Conservation (phyloP, 2,797 vertebrate species). For the Danio aesculapii region DNA sequence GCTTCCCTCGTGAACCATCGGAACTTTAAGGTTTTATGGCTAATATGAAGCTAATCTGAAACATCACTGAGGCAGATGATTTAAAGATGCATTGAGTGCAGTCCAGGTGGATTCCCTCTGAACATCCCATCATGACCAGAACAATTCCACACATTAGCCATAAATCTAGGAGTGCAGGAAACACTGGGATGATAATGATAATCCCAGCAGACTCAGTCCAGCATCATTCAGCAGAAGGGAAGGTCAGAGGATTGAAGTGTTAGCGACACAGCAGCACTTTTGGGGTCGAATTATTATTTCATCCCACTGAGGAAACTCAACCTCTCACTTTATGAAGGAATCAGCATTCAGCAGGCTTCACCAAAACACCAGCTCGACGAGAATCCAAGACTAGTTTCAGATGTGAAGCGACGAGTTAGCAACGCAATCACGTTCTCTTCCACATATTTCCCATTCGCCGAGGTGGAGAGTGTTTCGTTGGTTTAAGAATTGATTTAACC, state of each 20-base stretch:
- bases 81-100: no score
- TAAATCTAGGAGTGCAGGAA: slow-evolving; percentile 15
- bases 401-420: background rate
- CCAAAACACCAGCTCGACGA: background rate
- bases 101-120: no score
- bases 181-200: slow-evolving; percentile 17
- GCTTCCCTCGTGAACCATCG: background rate
- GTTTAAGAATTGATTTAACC: no score
- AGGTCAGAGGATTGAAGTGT: slow-evolving; percentile 7
- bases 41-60: background rate
- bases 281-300: slow-evolving; percentile 19
- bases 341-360: background rate
- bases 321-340: background rate
- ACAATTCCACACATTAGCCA: slow-evolving; percentile 13
- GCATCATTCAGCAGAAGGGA: slow-evolving; percentile 1
- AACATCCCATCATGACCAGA: slow-evolving; percentile 15
- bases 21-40: background rate
- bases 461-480: background rate
- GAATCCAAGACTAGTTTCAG: background rate
- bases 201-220: background rate
- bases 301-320: slow-evolving; percentile 3
- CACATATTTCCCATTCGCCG: background rate
- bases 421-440: background rate
- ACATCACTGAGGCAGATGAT: no score
- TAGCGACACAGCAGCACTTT: background rate